These are phyloP conservation scores for Ophion obscuratus DNA, from an alignment of 2,888 invertebrate species.

Conservation along the genomic window DNA sequence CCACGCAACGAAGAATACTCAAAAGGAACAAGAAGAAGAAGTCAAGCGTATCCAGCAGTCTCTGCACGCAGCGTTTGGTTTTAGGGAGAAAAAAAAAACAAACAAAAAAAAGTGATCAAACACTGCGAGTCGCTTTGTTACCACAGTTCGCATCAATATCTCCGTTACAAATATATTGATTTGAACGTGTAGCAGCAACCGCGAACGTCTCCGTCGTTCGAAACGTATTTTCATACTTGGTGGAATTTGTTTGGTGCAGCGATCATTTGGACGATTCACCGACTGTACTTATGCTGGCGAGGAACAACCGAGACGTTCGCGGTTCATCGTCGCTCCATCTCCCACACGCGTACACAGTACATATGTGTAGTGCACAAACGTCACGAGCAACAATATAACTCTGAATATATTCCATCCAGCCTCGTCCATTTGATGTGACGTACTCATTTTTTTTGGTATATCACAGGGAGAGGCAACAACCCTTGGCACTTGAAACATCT, in stretches of 20 bases:
- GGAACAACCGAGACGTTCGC: constrained; percentile 26
- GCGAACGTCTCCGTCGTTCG: constrained; percentile 68
- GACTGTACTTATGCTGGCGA: neutral
- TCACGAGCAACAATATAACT: neutral
- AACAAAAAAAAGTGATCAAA: constrained; percentile 80
- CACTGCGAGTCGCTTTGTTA: constrained; percentile 71
- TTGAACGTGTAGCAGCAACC: constrained; percentile 81
- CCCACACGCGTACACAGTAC: constrained; percentile 34
- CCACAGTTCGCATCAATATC: constrained; percentile 81
- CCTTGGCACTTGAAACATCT: too few relatives aligned
- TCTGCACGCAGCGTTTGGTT: constrained; percentile 56
- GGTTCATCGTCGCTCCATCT: constrained; percentile 17
- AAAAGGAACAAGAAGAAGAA: constrained; percentile 76
- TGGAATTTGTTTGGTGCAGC: too few relatives aligned
- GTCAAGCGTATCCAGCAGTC: constrained; percentile 3
- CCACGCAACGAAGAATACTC: constrained; percentile 55
- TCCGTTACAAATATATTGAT: constrained; percentile 80
- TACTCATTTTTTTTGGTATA: too few relatives aligned
- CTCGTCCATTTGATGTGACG: neutral
- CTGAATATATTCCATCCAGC: too few relatives aligned
- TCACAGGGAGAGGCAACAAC: too few relatives aligned
- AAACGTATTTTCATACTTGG: neutral
- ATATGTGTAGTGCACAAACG: neutral
- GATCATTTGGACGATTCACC: too few relatives aligned
- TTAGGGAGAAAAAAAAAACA: constrained; percentile 74